These are phyloP conservation scores for Apis mellifera DNA, from an alignment of 1,140 invertebrate species.

Conservation along the genomic window DNA sequence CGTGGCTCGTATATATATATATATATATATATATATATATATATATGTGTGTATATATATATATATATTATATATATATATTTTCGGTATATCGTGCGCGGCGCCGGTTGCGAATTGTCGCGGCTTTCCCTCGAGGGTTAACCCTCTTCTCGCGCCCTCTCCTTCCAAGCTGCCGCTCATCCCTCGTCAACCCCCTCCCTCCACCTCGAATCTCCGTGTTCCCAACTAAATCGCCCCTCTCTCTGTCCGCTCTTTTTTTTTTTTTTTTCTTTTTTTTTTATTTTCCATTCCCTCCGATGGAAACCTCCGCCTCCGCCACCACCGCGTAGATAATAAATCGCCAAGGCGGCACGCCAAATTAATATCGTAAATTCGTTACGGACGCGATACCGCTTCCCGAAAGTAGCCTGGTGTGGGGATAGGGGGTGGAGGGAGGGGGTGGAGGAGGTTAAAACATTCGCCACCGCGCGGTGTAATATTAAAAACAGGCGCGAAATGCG, in stretches of 20 bases:
- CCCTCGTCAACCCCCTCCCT: not conserved
- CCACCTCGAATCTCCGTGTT: not conserved
- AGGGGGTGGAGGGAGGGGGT: not conserved
- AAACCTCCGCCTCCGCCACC: slow-evolving; percentile 28
- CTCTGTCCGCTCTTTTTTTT: slow-evolving; percentile 4
- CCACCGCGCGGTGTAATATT: slow-evolving; percentile 69
- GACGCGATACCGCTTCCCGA: slow-evolving; percentile 63
- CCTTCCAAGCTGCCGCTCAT: not conserved
- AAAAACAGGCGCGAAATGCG: slow-evolving; percentile 70
- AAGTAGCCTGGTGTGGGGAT: not conserved
- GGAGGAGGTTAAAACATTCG: slow-evolving; percentile 61
- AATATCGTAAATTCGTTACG: slow-evolving; percentile 70
- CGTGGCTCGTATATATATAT: slow-evolving; percentile 40
- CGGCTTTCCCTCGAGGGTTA: slow-evolving; percentile 57
- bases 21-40: not conserved
- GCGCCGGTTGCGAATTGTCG: slow-evolving; percentile 69
- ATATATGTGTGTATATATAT: not conserved
- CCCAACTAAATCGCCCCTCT: slow-evolving; percentile 21
- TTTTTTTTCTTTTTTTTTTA: not conserved
- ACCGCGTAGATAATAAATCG: slow-evolving; percentile 65
- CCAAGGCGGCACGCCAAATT: slow-evolving; percentile 69
- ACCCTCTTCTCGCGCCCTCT: slow-evolving; percentile 28
- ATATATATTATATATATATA: slow-evolving; percentile 36
- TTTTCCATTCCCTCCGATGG: slow-evolving; percentile 36
- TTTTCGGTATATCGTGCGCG: slow-evolving; percentile 37